Base-by-base conservation (phyloP, 1,140 invertebrate species). In the Frieseomelitta varia region DNA sequence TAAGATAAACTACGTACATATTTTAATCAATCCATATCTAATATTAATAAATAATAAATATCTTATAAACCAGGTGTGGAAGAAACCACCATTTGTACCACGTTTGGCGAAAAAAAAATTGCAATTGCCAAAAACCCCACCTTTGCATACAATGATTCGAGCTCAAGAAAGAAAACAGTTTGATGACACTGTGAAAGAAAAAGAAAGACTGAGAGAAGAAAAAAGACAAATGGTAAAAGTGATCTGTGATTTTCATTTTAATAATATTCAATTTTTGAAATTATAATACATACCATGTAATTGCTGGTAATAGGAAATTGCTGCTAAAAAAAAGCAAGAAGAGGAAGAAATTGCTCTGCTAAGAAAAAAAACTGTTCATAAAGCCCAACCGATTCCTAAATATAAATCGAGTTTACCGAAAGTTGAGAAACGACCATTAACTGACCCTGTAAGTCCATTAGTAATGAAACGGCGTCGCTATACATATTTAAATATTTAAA, bases 321-420 rank as follows among this genome's bases (percentile, higher is more conserved):
- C 10, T 8, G 72, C 21, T 12, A 74, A 58, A 4, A 82, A 87
- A 39, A 85, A 74, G 12, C 53, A 72, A 27, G 84, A 90, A 34
- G 51, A 87, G n/a, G n/a, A 72, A 72, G 82, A 88, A 69, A 85
- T 85, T 27, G 63, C 74, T 10, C 21, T 55, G 4, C 24, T 90
- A 24, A 74, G 89, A 58, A 85, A 80, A 47, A 51, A 71, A 53
- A 61, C 58, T 8, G 71, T 87, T 27, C 84, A 84, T 53, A 90
- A 90, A 47, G 86, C 88, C 1, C 84, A 84, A 68, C 90, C 90
- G 0, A 74, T 91, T 51, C 88, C 72, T 2, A 83, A 81, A 39
- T 91, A 85, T 53, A 86, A 39, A 12, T 21, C n/a, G 0, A 14
- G 75, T 1, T 39, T 83, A 12, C 77, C 79, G 8, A 53, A 0